Evolutionary conservation across 2,888 invertebrate species (phyloP), one percentile per base, ranked within the genome.

Genomic region (Plebejus anna): DNA sequence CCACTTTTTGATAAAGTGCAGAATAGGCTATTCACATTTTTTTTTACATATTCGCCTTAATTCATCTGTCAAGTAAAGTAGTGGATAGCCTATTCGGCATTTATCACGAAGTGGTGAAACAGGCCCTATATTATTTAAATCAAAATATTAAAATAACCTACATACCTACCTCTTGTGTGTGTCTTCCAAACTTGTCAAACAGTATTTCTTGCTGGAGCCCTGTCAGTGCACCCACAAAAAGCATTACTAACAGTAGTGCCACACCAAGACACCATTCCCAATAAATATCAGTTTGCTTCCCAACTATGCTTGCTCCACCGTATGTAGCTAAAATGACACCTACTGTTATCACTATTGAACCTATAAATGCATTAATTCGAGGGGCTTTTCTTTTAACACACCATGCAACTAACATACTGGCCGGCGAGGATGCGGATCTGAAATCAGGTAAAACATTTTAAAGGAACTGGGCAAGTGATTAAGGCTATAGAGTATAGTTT

Each of bases 371-470:
- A 76, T 86, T 86, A 0, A 84, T 47, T 82, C 87, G 89, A 61
- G 92, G 93, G 55, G 80, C 80, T 80, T 87, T 86, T 78, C 86
- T 87, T 78, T 91, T 90, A 2, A 86, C 84, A 79, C 82, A 87
- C 83, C 93, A 93, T 36, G 90, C 89, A 0, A 93, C 90, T 55
- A 93, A 77, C 91, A 93, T 91, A 79, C 92, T 92, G 47, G 90
- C 90, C 38, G 93, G 92, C 0, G 92, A 90, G 5, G 93, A 91
- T 36, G 92, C 93, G 57, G 94, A 94, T 78, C 94, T 94, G 83
- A 13, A 87, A 78, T 32, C 11, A 59, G 32, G 66, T 66, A 36
- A 66, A 32, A 66, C 13, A 66, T 22, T 2, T 28, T 11, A 11
- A 32, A 13, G 51, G 51, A 66, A 66, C 22, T 32, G 6, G 32